Evolutionary conservation across 2,888 invertebrate genomes (phyloP).

Genomic region (Latrodectus elegans): DNA sequence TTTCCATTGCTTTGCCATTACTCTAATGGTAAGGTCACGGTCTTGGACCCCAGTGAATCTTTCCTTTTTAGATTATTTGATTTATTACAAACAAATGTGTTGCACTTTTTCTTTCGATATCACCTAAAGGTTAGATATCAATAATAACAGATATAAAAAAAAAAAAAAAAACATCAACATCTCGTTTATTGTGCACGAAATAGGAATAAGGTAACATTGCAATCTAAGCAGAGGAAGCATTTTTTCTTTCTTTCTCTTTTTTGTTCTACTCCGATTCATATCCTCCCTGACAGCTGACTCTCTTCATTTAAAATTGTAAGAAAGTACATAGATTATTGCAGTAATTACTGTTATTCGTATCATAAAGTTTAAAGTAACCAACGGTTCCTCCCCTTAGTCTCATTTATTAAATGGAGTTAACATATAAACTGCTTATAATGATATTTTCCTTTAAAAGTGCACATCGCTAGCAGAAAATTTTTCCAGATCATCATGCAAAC

Average conservation of each 20-base stretch:
- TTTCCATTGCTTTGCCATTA: conserved; percentile 62
- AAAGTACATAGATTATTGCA: neutral
- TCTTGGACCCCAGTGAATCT: conserved; percentile 40
- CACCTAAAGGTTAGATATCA: conserved; percentile 53
- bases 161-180: conserved; percentile 52
- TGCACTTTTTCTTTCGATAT: conserved; percentile 25
- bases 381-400: neutral
- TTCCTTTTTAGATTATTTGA: conserved; percentile 14
- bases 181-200: conserved; percentile 60
- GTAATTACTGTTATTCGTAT: neutral
- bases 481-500: too few species aligned
- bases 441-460: too few species aligned
- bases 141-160: conserved; percentile 52
- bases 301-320: neutral
- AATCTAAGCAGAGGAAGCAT: neutral
- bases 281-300: too few species aligned
- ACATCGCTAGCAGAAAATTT: too few species aligned
- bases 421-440: too few species aligned
- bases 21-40: conserved; percentile 61
- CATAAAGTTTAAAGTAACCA: neutral
- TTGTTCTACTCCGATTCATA: neutral
- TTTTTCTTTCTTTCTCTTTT: conserved; percentile 3
- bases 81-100: conserved; percentile 43
- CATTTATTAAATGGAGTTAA: conserved; percentile 2
- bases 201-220: conserved; percentile 22